Percentiles rank a stretch among this genome's conserved stretches.
Evolutionary conservation across 2,888 invertebrate genomes (phyloP).

Genomic region (Ochropacha duplaris): DNA sequence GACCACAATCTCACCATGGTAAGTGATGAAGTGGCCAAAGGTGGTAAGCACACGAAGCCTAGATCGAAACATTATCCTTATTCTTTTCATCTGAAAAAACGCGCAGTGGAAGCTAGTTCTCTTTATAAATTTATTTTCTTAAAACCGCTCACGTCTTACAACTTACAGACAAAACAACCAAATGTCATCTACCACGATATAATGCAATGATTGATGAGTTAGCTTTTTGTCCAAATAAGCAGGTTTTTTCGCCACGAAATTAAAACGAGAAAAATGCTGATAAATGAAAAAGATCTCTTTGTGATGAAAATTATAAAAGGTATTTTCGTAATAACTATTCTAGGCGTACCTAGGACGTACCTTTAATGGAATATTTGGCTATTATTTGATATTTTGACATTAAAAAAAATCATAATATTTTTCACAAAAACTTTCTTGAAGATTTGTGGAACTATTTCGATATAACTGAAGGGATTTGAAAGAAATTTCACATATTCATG

Average conservation of each 20-base stretch:
- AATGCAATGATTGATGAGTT: constrained; percentile 32
- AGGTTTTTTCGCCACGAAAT: constrained; percentile 10
- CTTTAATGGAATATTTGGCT: neutral
- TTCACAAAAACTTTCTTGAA: no score
- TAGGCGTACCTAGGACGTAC: neutral
- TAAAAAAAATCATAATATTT: no score
- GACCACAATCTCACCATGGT: no score
- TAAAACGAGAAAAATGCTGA: neutral
- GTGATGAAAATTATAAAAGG: neutral
- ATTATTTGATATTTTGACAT: neutral
- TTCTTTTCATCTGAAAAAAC: no score
- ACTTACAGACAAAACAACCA: constrained; percentile 9
- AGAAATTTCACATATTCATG: no score
- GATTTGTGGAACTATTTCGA: no score
- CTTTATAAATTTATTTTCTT: neutral
- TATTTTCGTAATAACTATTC: neutral
- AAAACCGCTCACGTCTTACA: neutral
- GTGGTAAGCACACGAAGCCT: no score
- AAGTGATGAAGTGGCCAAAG: no score
- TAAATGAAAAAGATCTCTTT: neutral
- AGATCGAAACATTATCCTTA: no score
- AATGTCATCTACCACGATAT: constrained; percentile 17
- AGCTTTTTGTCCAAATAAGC: constrained; percentile 13
- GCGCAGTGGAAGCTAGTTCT: no score
- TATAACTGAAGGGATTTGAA: no score